phyloP scores from a whole-genome alignment of 1,140 invertebrate species.

The Lepidurus couesii region DNA sequence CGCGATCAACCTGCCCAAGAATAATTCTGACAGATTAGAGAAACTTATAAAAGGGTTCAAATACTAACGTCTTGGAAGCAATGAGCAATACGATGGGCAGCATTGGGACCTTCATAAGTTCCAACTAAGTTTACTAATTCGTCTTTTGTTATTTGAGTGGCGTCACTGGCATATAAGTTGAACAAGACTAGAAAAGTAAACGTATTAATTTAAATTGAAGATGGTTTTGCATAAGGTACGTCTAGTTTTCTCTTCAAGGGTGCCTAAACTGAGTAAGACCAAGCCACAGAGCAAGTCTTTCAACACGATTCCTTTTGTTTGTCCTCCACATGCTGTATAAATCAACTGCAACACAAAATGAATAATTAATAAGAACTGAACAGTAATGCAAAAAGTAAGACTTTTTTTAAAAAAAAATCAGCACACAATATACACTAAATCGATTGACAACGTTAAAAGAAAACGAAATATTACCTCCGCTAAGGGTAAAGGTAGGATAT shows the following conservation, averaged over 20 bases:
- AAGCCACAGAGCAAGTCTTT: conserved; percentile 75
- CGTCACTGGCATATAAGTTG: conserved; percentile 77
- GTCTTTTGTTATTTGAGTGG: conserved; percentile 63
- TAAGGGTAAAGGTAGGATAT: conserved; percentile 67
- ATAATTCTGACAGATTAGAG: conserved; percentile 31
- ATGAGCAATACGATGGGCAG: conserved; percentile 47
- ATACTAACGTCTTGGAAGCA: conserved; percentile 50
- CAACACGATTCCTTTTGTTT: conserved; percentile 68
- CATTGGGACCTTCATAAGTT: conserved; percentile 49
- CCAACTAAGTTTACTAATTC: conserved; percentile 67
- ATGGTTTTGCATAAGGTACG: conserved; percentile 51
- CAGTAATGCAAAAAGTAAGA: neutral
- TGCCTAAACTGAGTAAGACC: conserved; percentile 74
- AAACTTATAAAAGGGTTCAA: conserved; percentile 26
- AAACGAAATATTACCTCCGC: conserved; percentile 54
- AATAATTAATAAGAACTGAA: neutral
- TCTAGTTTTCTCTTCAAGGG: conserved; percentile 75
- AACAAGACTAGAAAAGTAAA: conserved; percentile 63
- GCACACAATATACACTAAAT: too few species aligned
- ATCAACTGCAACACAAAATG: conserved; percentile 53
- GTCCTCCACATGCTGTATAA: conserved; percentile 73
- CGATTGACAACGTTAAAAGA: neutral
- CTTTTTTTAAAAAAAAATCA: conserved; percentile 11
- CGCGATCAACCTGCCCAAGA: conserved; percentile 50
- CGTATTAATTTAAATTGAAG: conserved; percentile 29